Base-by-base conservation (phyloP, 2,888 invertebrate genomes). In the Coecobrya sp. region DNA sequence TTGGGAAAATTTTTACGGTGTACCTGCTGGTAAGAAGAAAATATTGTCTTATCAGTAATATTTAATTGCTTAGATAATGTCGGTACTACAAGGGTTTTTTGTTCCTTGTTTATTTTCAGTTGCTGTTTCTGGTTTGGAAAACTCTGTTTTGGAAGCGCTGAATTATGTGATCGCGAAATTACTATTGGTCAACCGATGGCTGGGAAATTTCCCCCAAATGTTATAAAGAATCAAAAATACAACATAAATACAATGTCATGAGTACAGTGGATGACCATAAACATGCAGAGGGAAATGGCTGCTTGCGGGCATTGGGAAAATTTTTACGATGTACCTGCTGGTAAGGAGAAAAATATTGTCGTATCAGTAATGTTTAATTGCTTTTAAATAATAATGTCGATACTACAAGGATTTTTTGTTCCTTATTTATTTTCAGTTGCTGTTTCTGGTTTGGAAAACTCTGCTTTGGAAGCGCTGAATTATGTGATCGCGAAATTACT, bases 191-290 rank as follows among this genome's bases (percentile, higher is more conserved):
- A 97, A 36, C 93, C 92, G 95, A 68, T 97, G 97, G 97, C 97
- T 86, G 98, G 98, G 95, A 98, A 98, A 95, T 99, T 97, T 96
- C 98, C 99, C 90, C 97, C 98, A 92, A 99, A 99, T 96, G 98
- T 98, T 95, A 99, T 99, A 94, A 97, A 99, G 95, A 99, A 99
- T 96, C 98, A 99, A 96, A 99, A 99, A 97, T 99, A 99, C 96
- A 99, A 98, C 96, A 97, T 98, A n/a, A n/a, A 36, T 92, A 92
- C 30, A 92, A 92, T 25, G 92, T 92, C 8, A 93, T 90, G 93
- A 92, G 84, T 49, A 89, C 92, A 7, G 91, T 76, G n/a, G 93
- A 93, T 16, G 49, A 79, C 10, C 45, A 19, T 8, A 86, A 55
- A 36, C 22, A 22, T n/a, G 7, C 49, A 0, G 91, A 91, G 22